These are phyloP conservation scores for Caenorhabditis afra DNA, from an alignment of 2,888 invertebrate species.

Conservation along the genomic window DNA sequence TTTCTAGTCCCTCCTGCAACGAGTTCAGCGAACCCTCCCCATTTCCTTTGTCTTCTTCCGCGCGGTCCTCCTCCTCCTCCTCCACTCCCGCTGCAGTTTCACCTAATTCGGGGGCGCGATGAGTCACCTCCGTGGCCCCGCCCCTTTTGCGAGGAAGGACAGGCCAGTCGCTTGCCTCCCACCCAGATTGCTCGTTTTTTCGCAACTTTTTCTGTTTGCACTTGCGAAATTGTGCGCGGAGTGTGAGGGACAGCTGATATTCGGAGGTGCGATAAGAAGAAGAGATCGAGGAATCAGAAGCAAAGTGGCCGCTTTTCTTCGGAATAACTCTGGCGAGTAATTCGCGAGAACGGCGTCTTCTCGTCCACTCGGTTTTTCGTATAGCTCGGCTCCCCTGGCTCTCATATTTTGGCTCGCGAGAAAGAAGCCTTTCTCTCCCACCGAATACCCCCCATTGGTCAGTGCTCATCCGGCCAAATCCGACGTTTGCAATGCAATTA, in stretches of 20 bases:
- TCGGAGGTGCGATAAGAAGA: too few species aligned
- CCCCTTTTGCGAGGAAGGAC: constrained; percentile 7
- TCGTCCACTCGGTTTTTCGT: too few species aligned
- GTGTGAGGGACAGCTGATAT: not conserved
- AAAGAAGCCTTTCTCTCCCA: constrained; percentile 1
- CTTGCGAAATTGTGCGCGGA: constrained; percentile 38
- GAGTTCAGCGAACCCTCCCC: too few species aligned
- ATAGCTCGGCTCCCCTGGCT: too few species aligned
- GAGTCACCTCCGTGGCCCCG: constrained; percentile 12
- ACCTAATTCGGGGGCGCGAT: constrained; percentile 28
- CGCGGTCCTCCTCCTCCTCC: too few species aligned
- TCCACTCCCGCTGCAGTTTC: constrained; percentile 1
- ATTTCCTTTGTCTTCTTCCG: too few species aligned
- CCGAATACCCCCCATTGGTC: constrained; percentile 24
- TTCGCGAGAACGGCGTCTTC: not conserved
- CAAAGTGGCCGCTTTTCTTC: not conserved
- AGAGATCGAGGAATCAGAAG: not conserved
- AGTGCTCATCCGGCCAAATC: constrained; percentile 25
- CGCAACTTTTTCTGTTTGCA: constrained; percentile 52
- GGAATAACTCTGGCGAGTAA: not conserved
- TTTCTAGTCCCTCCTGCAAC: too few species aligned
- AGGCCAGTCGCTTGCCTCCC: constrained; percentile 25
- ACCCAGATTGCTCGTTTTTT: constrained; percentile 49
- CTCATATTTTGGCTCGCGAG: too few species aligned
- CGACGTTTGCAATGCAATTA: constrained; percentile 37